Evolutionary conservation across 2,797 vertebrate genomes (phyloP), one percentile per base, ranked within the genome.

Genomic region (Apodemus agrarius): DNA sequence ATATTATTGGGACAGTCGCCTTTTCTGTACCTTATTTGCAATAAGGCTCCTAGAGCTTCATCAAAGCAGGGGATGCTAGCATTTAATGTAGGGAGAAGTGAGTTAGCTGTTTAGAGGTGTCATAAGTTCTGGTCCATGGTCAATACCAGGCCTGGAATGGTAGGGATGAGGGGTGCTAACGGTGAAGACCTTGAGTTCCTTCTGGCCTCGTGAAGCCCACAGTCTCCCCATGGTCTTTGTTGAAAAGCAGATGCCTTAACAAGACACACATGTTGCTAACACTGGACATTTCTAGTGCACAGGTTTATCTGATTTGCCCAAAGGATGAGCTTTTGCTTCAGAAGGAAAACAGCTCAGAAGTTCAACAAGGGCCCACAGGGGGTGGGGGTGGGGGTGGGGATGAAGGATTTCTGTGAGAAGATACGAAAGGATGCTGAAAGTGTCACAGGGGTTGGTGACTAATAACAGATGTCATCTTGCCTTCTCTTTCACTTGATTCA

Each of bases 301-400:
- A 81, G 75, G 63, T 79, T 90, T 75, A 88, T 96, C 82, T 72
- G 79, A 83, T 95, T 65, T 86, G 57, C 57, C 69, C 86, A 79
- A 83, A 95, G 94, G 92, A 81, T 67, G 52, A 96, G 43, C 78
- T 82, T 88, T 82, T 54, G 11, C 57, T 59, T 3, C 72, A 92
- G 29, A 40, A 87, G 21, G 31, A 34, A 11, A 26, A 34, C 65
- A 80, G 49, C 9, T 61, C 86, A 75, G 34, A 74, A 75, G 31
- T 79, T 17, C 9, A 54, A 0, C 37, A 43, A 14, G 37, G 96
- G 52, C 80, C 81, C 6, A 17, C 4, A 37, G 74, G 37, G 1
- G 24, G 22, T n/a, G 12, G 14, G 46, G 43, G 1, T 14, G 46
- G 43, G 1, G 17, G 54, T 59, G 52, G 43, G 1, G 34, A 29